Evolutionary conservation across 1,140 invertebrate genomes (phyloP).

Genomic region (Mya arenaria): DNA sequence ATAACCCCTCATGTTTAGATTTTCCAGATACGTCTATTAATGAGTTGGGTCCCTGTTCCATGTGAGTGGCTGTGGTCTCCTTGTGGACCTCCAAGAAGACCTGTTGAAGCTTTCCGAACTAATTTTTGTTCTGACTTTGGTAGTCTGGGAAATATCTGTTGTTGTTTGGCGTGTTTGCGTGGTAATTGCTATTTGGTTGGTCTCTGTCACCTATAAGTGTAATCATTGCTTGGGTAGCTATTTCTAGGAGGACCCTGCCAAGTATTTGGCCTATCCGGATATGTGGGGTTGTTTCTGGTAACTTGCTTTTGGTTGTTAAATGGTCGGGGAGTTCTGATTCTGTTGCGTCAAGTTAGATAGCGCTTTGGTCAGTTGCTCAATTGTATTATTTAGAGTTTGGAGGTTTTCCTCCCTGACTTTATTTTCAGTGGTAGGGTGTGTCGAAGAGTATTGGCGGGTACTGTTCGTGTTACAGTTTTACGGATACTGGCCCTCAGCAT

Average conservation of each 20-base stretch:
- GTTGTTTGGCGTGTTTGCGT: background rate
- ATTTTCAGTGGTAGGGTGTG: background rate
- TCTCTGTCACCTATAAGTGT: background rate
- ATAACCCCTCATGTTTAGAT: slow-evolving; percentile 10
- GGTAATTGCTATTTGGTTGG: background rate
- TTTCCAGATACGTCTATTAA: background rate
- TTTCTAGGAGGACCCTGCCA: background rate
- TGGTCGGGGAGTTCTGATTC: background rate
- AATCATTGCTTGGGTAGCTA: background rate
- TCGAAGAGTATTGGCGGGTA: background rate
- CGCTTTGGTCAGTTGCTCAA: background rate
- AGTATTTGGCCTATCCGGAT: background rate
- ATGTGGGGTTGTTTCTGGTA: background rate
- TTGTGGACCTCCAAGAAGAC: slow-evolving; percentile 20
- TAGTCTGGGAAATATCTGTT: no score
- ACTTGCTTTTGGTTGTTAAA: background rate
- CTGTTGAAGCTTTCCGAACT: background rate
- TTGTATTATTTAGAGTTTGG: background rate
- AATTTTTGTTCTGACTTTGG: no score
- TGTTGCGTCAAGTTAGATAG: background rate
- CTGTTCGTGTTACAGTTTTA: background rate
- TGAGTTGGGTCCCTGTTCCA: background rate
- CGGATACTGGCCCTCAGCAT: no score
- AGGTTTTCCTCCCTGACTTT: background rate
- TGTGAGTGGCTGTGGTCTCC: background rate